These are phyloP conservation scores for Pyrgilauda ruficollis DNA, from an alignment of 2,113 vertebrate species.

Conservation along the genomic window DNA sequence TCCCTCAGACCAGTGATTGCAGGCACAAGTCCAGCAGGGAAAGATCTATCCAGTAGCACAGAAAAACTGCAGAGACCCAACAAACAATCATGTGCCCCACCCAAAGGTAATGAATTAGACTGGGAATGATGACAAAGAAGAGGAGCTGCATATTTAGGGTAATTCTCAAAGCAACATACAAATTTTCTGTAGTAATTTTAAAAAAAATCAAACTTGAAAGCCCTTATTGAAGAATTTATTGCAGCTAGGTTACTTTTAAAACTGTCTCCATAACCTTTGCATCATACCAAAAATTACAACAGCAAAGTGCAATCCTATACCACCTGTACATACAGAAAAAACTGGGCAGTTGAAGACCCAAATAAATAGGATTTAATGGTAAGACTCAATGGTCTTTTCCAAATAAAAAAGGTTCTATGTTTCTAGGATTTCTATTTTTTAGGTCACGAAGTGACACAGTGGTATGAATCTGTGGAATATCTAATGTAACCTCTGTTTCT, in stretches of 20 bases:
- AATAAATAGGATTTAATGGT: neutral
- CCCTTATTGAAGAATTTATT: neutral
- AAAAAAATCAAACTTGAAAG: neutral
- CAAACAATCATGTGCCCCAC: neutral
- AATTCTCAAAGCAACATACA: neutral
- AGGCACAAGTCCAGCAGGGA: neutral
- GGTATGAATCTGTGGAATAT: neutral
- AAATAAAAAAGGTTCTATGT: neutral
- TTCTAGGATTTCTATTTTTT: neutral
- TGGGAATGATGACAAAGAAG: neutral
- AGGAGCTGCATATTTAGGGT: neutral
- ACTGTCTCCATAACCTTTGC: neutral
- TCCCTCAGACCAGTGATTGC: neutral
- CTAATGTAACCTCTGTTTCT: neutral
- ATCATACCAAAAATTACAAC: neutral
- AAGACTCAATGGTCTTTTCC: neutral
- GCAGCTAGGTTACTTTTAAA: neutral
- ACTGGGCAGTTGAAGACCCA: neutral
- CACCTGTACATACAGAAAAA: neutral
- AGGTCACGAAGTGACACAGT: neutral
- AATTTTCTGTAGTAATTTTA: neutral
- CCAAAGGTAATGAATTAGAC: neutral
- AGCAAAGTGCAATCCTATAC: neutral
- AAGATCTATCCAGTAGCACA: neutral
- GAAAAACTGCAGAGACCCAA: neutral